phyloP scores from a whole-genome alignment of 2,888 invertebrate species.

The Epirrhoe tristata region DNA sequence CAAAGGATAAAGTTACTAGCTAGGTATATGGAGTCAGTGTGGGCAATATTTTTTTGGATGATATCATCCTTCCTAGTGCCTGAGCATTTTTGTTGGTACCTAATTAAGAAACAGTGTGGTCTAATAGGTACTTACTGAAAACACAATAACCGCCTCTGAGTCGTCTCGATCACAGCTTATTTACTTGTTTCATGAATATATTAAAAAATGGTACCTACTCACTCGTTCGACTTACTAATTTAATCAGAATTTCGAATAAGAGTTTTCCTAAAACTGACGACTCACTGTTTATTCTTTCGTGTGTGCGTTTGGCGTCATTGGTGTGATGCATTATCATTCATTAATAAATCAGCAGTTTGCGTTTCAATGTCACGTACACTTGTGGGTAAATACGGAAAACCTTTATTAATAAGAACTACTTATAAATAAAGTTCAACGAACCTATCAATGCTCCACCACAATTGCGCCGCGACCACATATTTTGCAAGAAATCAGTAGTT shows the following conservation, averaged over 20 bases:
- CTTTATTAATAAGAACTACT: constrained; percentile 38
- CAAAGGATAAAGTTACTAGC: constrained; percentile 50
- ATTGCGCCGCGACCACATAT: constrained; percentile 47
- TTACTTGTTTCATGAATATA: background rate
- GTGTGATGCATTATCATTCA: constrained; percentile 26
- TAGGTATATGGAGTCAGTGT: constrained; percentile 16
- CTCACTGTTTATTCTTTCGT: constrained; percentile 16
- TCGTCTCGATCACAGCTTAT: background rate
- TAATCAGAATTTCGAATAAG: background rate
- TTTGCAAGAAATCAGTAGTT: constrained; percentile 60
- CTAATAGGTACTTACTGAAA: background rate
- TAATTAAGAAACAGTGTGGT: background rate
- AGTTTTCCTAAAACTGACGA: background rate
- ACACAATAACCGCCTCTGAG: background rate
- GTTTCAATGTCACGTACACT: constrained; percentile 33
- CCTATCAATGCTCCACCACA: constrained; percentile 56
- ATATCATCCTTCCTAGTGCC: background rate
- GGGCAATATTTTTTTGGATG: constrained; percentile 15
- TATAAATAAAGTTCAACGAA: constrained; percentile 61
- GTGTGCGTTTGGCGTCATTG: constrained; percentile 20
- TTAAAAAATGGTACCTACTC: too few relatives aligned
- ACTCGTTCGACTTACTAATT: background rate
- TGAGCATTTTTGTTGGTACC: too few relatives aligned
- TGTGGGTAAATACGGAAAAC: constrained; percentile 29
- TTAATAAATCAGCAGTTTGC: constrained; percentile 24